phyloP scores from a whole-genome alignment of 2,113 vertebrate genomes.

The Corvus hawaiiensis region DNA sequence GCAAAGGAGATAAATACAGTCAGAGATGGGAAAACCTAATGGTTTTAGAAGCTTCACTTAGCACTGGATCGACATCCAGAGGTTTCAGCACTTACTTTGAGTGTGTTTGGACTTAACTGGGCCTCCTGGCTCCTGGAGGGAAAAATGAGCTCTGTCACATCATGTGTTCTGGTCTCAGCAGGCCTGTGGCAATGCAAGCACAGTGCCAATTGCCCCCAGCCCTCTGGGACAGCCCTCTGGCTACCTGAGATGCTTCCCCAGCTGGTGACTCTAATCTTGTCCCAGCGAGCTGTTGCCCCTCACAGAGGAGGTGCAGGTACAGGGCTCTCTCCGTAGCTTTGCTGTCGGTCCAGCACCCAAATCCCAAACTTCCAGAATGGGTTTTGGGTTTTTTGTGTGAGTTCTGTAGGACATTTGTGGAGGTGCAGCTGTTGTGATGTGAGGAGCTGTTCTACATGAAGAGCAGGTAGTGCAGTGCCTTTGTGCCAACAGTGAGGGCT shows the following conservation, averaged over 20 bases:
- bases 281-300: fast-evolving
- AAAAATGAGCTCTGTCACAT: not conserved
- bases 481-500: not conserved
- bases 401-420: not conserved
- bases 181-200: not conserved
- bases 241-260: not conserved
- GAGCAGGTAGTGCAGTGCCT: not conserved
- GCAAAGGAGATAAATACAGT: not conserved
- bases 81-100: not conserved
- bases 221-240: not conserved
- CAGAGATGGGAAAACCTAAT: not conserved
- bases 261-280: not conserved
- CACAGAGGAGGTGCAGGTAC: fast-evolving
- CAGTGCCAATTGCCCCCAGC: not conserved
- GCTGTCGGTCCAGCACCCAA: not conserved
- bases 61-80: not conserved
- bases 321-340: not conserved
- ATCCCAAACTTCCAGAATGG: not conserved
- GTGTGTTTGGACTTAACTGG: not conserved
- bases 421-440: not conserved
- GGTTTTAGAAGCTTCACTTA: not conserved
- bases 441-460: not conserved
- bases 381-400: not conserved
- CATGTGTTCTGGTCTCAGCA: not conserved
- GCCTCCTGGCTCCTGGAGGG: not conserved